These are phyloP conservation scores for Apodemus sylvaticus DNA, from an alignment of 2,113 vertebrate genomes.

Conservation along the genomic window DNA sequence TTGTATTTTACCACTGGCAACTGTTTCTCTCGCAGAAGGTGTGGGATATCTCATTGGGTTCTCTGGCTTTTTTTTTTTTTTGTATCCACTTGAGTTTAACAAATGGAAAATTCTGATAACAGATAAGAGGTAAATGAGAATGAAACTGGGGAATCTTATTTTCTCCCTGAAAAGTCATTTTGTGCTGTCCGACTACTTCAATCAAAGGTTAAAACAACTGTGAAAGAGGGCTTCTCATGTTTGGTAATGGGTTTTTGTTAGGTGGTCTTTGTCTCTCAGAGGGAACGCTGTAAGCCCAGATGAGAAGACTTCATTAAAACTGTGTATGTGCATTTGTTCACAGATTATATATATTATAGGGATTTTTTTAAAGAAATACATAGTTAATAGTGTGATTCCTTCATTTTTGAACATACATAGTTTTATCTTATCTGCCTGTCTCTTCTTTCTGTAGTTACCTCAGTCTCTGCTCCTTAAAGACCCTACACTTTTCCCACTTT, in stretches of 20 bases:
- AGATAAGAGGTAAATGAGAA: not conserved
- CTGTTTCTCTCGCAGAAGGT: not conserved
- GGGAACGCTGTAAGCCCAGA: not conserved
- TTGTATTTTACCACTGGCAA: not conserved
- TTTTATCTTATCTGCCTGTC: not conserved
- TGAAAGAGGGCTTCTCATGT: not conserved
- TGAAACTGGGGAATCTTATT: not conserved
- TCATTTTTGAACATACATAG: not conserved
- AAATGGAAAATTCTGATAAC: not conserved
- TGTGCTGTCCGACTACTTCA: not conserved
- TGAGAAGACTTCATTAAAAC: not conserved
- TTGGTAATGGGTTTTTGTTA: not conserved
- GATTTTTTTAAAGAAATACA: not conserved
- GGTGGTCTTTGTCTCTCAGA: not conserved
- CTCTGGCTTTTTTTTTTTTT: not conserved
- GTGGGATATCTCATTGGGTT: not conserved
- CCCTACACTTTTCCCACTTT: not conserved
- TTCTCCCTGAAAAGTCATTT: not conserved
- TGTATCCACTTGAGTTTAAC: not conserved
- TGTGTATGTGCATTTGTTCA: not conserved
- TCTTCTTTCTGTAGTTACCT: not conserved
- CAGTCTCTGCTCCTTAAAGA: not conserved
- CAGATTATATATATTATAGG: not conserved
- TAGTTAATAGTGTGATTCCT: not conserved
- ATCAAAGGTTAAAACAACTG: not conserved